Base-by-base conservation (phyloP, 2,113 vertebrate species). In the Fulica atra region DNA sequence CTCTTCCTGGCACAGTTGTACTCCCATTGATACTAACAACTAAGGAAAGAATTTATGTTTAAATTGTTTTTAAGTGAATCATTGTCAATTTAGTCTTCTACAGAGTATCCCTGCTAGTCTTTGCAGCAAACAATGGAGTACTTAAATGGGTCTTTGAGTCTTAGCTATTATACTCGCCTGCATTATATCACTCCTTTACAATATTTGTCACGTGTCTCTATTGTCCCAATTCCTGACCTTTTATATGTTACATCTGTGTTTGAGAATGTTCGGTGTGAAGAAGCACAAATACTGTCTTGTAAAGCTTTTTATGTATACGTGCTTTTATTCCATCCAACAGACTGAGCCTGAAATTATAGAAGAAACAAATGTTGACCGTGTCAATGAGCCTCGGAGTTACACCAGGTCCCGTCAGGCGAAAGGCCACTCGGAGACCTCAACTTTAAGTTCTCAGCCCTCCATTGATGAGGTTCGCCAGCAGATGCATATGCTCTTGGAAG, bases 381-480 rank as follows among this genome's bases (percentile, higher is more conserved):
- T 99, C 13, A 98, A 97, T 4, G 98, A 98, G 80, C 97, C 98
- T 8, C 98, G 98, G 81, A 98, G 98, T n/a, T 99, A 98, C 46
- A 60, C 97, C 96, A 98, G 98, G 35, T 97, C 98, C 10, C 98
- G 98, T 9, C 99, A 99, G 90, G 97, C 98, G 92, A 99, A 99
- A 96, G 99, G 99, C 95, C 99, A 99, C 97, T 99, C 99, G 0
- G 99, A 99, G 98, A 99, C 99, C 1, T 99, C 99, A 70, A 99
- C 99, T 3, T 97, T 99, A 97, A 99, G 99, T 98, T 99, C 99
- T 25, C 99, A 99, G 98, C 99, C 99, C 2, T 99, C 99, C 87
- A 99, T 99, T 78, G 99, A 99, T 23, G 99, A 99, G 96, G 99
- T 99, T 87, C 98, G 99, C 33, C 99, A 99, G 92, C 99, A 99